A percentile compares a stretch with the other conserved stretches of the same genome.
phyloP scores from a whole-genome alignment of 1,140 invertebrate genomes.

The Carcinoscorpius rotundicauda region DNA sequence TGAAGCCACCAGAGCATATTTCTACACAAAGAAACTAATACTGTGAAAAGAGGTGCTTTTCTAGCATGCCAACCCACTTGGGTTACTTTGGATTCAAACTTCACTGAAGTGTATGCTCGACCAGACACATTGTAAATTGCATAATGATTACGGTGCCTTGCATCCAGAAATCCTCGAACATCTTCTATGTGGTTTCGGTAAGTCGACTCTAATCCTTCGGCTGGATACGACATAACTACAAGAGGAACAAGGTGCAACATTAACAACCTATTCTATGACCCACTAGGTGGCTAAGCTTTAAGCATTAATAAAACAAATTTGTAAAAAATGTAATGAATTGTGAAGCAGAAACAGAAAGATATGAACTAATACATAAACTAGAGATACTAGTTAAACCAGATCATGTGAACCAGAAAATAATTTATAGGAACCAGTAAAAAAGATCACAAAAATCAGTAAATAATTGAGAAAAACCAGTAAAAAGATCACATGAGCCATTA shows the following conservation, averaged over 20 bases:
- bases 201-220: conserved; percentile 83
- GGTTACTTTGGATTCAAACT: conserved; percentile 44
- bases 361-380: no score
- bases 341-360: no score
- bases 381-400: no score
- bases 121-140: conserved; percentile 68
- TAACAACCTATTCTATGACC: no score
- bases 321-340: no score
- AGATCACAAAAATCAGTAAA: no score
- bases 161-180: conserved; percentile 48
- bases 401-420: no score
- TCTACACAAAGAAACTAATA: conserved; percentile 65
- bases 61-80: conserved; percentile 45
- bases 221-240: conserved; percentile 84
- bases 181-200: conserved; percentile 90
- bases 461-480: no score
- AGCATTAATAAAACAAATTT: no score
- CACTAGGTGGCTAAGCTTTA: no score
- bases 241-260: not conserved
- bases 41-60: conserved; percentile 60
- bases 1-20: conserved; percentile 76
- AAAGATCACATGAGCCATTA: no score
- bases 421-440: no score
- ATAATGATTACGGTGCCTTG: conserved; percentile 57
- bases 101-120: conserved; percentile 42